Evolutionary conservation across 1,140 invertebrate genomes (phyloP), one percentile per base, ranked within the genome.

Genomic region (Hirudo medicinalis): DNA sequence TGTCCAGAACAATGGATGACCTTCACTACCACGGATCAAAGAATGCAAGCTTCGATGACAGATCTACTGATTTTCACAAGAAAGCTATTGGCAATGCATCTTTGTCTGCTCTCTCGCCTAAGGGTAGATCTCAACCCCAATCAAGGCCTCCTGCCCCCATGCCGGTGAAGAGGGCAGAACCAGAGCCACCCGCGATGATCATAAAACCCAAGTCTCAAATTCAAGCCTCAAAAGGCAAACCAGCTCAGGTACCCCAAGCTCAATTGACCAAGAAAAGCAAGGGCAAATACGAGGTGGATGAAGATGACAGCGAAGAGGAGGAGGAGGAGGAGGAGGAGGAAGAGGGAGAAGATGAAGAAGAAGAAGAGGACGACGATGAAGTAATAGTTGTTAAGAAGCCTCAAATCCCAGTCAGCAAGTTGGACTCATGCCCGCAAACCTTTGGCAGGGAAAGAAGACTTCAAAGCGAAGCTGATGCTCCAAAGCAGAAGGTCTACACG

Each of bases 251-350:
- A 49, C 9, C 43, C 43, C 43, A 63, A 22, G 13, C 57, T 20
- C 4, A 63, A n/a, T 6, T 20, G 11, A 20, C 19, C 29, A 32
- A 63, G 29, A 63, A 63, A 63, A 63, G 43, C 15, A 63, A 22
- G 19, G 11, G 22, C 29, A 32, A 63, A 13, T 11, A 32, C 20
- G 57, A 63, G 20, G 29, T 13, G 11, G 19, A 70, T 54, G 69
- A 70, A 5, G 69, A 70, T n/a, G 67, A 70, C 68, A 36, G 22
- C 54, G 72, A 71, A 9, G 53, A 57, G n/a, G 72, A 73, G 54
- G 54, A 20, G 8, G 68, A 70, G 0, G 68, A 73, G 11, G 57
- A 63, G 8, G 57, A 63, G 17, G 57, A 63, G 17, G 57, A 63
- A 25, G 57, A 63, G 20, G 55, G 15, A n/a, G 57, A 63, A n/a